Conservation (phyloP, 2,888 invertebrate species). For the Phlogophora meticulosa region DNA sequence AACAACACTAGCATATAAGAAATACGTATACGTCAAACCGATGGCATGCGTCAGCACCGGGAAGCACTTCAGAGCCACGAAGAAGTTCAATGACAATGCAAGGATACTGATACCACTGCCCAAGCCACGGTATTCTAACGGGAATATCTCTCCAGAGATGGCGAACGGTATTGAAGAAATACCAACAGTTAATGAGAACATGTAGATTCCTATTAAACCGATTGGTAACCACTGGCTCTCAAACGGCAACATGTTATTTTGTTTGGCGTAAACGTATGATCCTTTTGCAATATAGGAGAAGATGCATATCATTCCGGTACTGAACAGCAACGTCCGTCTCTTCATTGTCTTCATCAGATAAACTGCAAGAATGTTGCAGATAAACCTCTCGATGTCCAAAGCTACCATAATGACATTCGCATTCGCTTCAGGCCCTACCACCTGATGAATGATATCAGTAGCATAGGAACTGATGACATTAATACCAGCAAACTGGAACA, state of each 20-base stretch:
- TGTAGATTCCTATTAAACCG: constrained; percentile 89
- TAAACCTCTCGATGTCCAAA: constrained; percentile 92
- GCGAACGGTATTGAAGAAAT: constrained; percentile 93
- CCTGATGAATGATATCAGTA: constrained; percentile 91
- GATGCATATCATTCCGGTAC: constrained; percentile 91
- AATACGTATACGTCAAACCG: constrained; percentile 91
- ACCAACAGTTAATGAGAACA: constrained; percentile 91
- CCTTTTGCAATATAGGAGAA: constrained; percentile 91
- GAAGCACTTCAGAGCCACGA: constrained; percentile 92
- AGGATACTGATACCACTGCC: constrained; percentile 93
- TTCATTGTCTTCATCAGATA: constrained; percentile 91
- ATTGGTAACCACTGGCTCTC: constrained; percentile 88
- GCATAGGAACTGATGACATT: constrained; percentile 94
- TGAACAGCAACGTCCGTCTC: constrained; percentile 91
- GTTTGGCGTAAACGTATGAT: constrained; percentile 81
- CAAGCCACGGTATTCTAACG: constrained; percentile 91
- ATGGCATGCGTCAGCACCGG: constrained; percentile 90
- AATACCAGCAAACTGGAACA: constrained; percentile 93
- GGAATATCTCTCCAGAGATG: constrained; percentile 93
- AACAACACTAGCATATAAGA: constrained; percentile 91
- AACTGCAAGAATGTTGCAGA: constrained; percentile 92
- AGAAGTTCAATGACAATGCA: constrained; percentile 92
- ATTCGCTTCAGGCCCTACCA: constrained; percentile 91
- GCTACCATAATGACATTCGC: constrained; percentile 92
- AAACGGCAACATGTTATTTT: constrained; percentile 75